Percentiles rank a stretch among this genome's conserved stretches.
These are phyloP conservation scores for Parnassius glacialis DNA, from an alignment of 2,888 invertebrate species.

Conservation along the genomic window DNA sequence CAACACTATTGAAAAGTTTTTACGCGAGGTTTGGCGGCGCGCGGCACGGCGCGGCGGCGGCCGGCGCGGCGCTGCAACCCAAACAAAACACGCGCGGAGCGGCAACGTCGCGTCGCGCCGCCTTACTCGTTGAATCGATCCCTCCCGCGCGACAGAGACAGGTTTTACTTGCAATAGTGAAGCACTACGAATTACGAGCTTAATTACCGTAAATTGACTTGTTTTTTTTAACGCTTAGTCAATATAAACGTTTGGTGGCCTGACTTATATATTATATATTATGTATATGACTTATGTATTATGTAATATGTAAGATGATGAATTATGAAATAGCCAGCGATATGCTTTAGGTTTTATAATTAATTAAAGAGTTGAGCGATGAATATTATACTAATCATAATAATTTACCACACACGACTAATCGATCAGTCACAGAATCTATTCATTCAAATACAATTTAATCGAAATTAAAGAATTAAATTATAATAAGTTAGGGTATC, in stretches of 20 bases:
- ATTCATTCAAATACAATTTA: no score
- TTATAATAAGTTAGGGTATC: no score
- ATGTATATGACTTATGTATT: no score
- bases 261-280: no score
- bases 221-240: slow-evolving; percentile 37
- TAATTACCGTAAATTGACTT: slow-evolving; percentile 67
- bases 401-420: no score
- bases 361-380: no score
- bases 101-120: slow-evolving; percentile 62
- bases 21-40: slow-evolving; percentile 33
- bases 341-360: no score
- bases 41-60: slow-evolving; percentile 16
- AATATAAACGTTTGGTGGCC: slow-evolving; percentile 6
- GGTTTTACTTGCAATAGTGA: slow-evolving; percentile 57
- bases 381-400: no score
- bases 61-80: slow-evolving; percentile 56
- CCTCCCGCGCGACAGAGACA: slow-evolving; percentile 36
- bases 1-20: slow-evolving; percentile 34
- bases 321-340: no score
- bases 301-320: neutral
- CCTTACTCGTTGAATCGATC: slow-evolving; percentile 57
- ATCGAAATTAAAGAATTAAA: no score
- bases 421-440: no score
- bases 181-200: slow-evolving; percentile 50
- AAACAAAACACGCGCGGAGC: slow-evolving; percentile 70